phyloP scores from a whole-genome alignment of 2,797 vertebrate genomes.

The Macropus fuliginosus region DNA sequence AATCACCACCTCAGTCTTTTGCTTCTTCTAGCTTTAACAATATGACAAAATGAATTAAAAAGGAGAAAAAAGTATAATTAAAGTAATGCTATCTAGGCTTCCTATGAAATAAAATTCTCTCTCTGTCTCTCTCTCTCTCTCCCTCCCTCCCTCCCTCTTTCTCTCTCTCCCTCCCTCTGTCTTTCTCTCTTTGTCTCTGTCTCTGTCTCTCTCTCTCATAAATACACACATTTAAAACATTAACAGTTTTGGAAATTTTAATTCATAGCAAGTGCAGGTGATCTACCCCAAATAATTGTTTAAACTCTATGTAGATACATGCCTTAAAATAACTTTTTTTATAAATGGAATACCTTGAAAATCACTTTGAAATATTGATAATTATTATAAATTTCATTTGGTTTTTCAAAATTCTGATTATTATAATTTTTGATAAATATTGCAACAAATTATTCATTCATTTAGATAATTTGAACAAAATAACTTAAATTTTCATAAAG shows the following conservation, averaged over 20 bases:
- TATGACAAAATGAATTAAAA: not conserved
- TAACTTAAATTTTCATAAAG: slow-evolving; percentile 44
- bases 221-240: not conserved
- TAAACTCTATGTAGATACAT: not conserved
- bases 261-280: not conserved
- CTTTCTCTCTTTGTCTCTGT: not conserved
- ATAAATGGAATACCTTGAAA: not conserved
- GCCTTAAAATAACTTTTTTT: not conserved
- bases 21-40: not conserved
- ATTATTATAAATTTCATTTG: slow-evolving; percentile 57
- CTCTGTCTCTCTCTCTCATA: not conserved
- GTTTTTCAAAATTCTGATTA: slow-evolving; percentile 43
- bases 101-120: not conserved
- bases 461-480: slow-evolving; percentile 12
- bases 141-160: too few relatives aligned
- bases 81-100: not conserved
- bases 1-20: not conserved
- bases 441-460: slow-evolving; percentile 33
- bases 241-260: slow-evolving; percentile 17
- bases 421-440: slow-evolving; percentile 58
- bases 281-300: not conserved
- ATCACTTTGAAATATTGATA: not conserved
- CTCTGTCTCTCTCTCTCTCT: not conserved
- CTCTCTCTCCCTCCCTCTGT: not conserved
- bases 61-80: not conserved